Base-by-base conservation (phyloP, 2,888 invertebrate genomes). In the Didymodactylos carnosus region DNA sequence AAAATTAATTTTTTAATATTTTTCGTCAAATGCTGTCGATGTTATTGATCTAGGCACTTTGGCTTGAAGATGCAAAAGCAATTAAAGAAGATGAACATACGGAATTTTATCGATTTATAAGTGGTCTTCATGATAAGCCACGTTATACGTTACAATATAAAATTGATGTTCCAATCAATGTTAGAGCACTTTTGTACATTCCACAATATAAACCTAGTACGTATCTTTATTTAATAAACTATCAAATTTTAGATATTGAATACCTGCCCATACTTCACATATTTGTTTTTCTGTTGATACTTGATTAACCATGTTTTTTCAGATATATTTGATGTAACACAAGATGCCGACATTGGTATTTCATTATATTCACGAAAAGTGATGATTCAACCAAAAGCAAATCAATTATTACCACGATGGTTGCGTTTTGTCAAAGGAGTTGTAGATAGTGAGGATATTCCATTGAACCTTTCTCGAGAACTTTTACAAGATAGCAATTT, bases 371-470 rank as follows among this genome's bases (percentile, higher is more conserved):
- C 91, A 8, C 87, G 92, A 70, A 93, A 93, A 83, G 89, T 97
- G 73, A 86, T 97, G 76, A 94, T 97, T 76, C 92, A 94, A 84
- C 90, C 88, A 79, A 90, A 90, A 81, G 90, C 92, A 0, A 92
- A 92, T 75, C 90, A 91, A 80, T 88, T 95, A 77, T 84, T 95
- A 76, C 94, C 94, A 0, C 91, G 92, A 81, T 97, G 94, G 92
- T 85, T 97, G 78, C 86, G 95, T 79, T 97, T 97, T 84, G 86
- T 97, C 4, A 93, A 93, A 87, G 95, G 94, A 81, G 94, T 97
- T 40, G 93, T 97, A 23, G 97, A 97, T 86, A 94, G 94, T 1
- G 97, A 97, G 86, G 97, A 97, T 84, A 94, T 97, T 85, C 97
- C 97, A 53, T 85, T 97, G 74, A 97, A 97, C 87, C 86, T 97